These are phyloP conservation scores for Triplophysa dalaica DNA, from an alignment of 2,113 vertebrate genomes.

Conservation along the genomic window DNA sequence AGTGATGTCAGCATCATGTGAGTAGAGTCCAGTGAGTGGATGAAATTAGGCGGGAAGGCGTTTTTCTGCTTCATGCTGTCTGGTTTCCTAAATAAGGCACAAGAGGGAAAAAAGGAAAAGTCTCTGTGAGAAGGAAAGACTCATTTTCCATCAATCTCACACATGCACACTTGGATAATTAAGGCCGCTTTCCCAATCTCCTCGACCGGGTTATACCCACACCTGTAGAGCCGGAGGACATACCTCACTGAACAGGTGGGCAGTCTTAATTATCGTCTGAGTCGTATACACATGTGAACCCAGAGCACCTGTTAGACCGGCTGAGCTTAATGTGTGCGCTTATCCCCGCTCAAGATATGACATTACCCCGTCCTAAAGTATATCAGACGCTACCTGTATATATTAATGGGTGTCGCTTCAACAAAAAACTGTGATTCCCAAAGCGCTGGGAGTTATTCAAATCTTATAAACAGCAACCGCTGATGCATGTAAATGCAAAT, in stretches of 20 bases:
- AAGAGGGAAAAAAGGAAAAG: slow-evolving; percentile 1
- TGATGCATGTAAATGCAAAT: no score
- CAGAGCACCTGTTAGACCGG: neutral
- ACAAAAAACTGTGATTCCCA: no score
- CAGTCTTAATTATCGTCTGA: slow-evolving; percentile 18
- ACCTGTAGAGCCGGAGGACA: slow-evolving; percentile 12
- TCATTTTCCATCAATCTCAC: neutral
- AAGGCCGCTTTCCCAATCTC: neutral
- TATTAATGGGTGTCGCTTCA: no score
- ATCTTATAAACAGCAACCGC: no score
- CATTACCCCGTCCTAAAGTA: neutral
- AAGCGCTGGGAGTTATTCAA: no score
- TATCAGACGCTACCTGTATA: neutral
- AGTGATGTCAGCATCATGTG: slow-evolving; percentile 98
- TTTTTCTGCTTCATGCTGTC: slow-evolving; percentile 95
- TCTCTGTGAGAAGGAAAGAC: neutral
- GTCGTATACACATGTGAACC: neutral
- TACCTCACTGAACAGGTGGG: slow-evolving; percentile 39
- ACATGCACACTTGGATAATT: slow-evolving; percentile 12
- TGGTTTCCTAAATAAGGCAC: slow-evolving; percentile 76
- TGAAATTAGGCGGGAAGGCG: slow-evolving; percentile 95
- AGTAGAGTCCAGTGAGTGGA: slow-evolving; percentile 95
- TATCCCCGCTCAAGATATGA: neutral
- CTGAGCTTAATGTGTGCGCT: slow-evolving; percentile 11
- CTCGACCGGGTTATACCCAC: neutral